Conservation (phyloP, 2,888 invertebrate genomes). For the Melolontha melolontha region DNA sequence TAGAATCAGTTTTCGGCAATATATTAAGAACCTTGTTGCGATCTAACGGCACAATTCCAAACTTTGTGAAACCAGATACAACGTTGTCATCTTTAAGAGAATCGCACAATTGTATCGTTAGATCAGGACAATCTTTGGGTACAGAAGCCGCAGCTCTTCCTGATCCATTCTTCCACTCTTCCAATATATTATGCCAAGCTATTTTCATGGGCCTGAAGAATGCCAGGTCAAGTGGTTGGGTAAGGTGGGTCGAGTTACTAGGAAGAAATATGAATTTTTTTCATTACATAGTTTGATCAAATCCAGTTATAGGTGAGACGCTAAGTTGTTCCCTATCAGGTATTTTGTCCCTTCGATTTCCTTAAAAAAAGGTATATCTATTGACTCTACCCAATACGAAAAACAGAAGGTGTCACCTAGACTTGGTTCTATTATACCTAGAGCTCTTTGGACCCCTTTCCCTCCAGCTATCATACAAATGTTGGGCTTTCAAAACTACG, state of each 20-base stretch:
- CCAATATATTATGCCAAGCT: conserved; percentile 1
- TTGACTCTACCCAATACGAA: no score
- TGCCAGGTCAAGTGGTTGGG: conserved; percentile 3
- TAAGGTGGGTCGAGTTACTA: neutral
- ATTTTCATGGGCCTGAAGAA: neutral
- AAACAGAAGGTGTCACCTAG: no score
- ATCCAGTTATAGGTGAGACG: neutral
- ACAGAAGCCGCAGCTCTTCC: conserved; percentile 1
- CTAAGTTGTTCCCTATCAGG: neutral
- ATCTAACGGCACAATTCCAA: conserved; percentile 1
- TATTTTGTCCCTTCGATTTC: neutral
- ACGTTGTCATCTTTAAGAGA: conserved; percentile 4
- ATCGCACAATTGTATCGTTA: neutral
- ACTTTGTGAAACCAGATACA: neutral
- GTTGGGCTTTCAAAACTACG: conserved; percentile 10
- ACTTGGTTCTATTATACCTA: conserved; percentile 3
- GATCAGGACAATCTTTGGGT: neutral
- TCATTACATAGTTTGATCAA: neutral
- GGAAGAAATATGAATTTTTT: conserved; percentile 2
- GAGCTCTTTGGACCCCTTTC: conserved; percentile 12
- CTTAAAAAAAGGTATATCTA: conserved; percentile 3
- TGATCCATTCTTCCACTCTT: conserved; percentile 4
- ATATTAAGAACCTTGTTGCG: conserved; percentile 1
- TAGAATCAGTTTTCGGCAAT: conserved; percentile 6
- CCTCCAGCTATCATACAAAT: conserved; percentile 13